Base-by-base conservation (phyloP, 2,797 vertebrate species). In the Cetoscarus ocellatus region DNA sequence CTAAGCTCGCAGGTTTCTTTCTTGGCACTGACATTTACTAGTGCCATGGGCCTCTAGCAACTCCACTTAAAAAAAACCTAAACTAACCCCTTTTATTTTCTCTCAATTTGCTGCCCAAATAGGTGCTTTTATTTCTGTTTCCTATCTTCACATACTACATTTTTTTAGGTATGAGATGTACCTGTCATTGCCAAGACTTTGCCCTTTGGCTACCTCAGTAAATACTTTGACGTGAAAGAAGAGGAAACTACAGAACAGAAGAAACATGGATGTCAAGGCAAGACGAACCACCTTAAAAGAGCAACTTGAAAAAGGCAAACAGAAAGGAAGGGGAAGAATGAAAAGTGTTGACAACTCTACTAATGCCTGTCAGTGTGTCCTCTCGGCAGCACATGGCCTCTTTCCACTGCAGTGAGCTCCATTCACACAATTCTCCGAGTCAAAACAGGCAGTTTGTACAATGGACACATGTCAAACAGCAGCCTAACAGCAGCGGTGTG, bases 401-500 rank as follows among this genome's bases (percentile, higher is more conserved):
- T 56, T 77, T 84, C 77, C 80, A 71, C 70, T 13, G 63, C 68
- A 64, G 17, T 61, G 62, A 73, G 72, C 69, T 61, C 62, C 2
- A 8, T 70, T 82, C 83, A 68, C 79, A 80, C 70, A 27, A 64
- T 43, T 42, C 38, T 39, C 9, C 47, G 76, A 88, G 86, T 88
- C 85, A 87, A 84, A 88, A 80, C 74, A 84, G 73, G 42, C 80
- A 58, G 55, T 77, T 77, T 71, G 69, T 66, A 79, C 75, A 65
- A 80, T 63, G 80, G 83, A 88, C 82, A 85, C 75, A 71, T 86
- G 86, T 88, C 90, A 86, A 73, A 76, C 85, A 67, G 77, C 79
- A 75, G 72, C 55, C 73, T 45, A 49, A 76, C 69, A 61, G 80
- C 78, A 65, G 73, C 61, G 5, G 48, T 56, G 70, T 76, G 78